Conservation (phyloP, 1,140 invertebrate species). For the Aricia agestis region DNA sequence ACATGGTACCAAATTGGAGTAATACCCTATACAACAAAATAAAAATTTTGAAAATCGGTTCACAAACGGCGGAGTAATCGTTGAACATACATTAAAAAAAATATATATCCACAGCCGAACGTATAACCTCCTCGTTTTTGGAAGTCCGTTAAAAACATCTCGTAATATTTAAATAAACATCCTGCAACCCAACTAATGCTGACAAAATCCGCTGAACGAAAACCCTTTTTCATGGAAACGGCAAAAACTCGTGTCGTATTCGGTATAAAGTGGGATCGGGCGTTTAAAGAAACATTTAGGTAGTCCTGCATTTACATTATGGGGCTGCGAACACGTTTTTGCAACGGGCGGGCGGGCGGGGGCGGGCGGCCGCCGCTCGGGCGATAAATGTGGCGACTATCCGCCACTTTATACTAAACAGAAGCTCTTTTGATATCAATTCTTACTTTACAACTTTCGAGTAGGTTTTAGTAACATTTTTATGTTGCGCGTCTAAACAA, state of each 20-base stretch:
- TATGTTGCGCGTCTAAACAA: too few relatives aligned
- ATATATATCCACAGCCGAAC: too few relatives aligned
- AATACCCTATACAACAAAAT: too few relatives aligned
- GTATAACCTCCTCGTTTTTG: too few relatives aligned
- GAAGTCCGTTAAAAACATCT: too few relatives aligned
- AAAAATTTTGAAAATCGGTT: too few relatives aligned
- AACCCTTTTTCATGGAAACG: background rate
- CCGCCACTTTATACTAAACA: background rate
- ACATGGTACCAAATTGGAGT: too few relatives aligned
- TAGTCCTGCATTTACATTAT: slow-evolving; percentile 1
- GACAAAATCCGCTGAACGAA: background rate
- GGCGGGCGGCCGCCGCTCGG: too few relatives aligned
- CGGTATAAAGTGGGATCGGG: background rate
- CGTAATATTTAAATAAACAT: background rate
- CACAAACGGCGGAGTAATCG: too few relatives aligned
- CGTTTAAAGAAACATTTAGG: slow-evolving; percentile 3
- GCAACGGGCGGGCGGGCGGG: background rate
- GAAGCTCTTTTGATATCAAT: background rate
- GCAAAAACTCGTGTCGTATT: slow-evolving; percentile 2
- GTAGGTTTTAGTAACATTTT: background rate
- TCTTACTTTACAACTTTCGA: too few relatives aligned
- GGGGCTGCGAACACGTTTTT: slow-evolving; percentile 2
- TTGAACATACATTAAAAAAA: too few relatives aligned
- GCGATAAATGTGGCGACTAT: background rate
- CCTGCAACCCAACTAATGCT: background rate